phyloP scores from a whole-genome alignment of 2,888 invertebrate species.

The Anthophora plumipes region DNA sequence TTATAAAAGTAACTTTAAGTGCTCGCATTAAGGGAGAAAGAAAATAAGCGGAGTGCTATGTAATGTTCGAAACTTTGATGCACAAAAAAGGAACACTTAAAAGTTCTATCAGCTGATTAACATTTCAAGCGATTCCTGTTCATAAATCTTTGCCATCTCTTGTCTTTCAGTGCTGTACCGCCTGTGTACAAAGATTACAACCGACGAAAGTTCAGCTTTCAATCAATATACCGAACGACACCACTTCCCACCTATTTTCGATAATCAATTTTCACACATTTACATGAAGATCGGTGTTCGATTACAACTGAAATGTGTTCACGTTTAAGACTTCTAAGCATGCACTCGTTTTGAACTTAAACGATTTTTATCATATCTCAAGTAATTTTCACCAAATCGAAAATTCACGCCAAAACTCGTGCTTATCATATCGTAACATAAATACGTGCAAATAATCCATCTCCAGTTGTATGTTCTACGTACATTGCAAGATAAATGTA shows the following conservation, averaged over 20 bases:
- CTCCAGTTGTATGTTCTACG: neutral
- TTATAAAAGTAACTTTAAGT: too few relatives aligned
- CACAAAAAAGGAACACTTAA: neutral
- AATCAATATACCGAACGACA: neutral
- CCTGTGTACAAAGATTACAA: neutral
- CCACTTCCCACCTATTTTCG: neutral
- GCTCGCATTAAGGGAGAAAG: too few relatives aligned
- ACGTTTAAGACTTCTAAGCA: too few relatives aligned
- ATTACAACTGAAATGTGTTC: too few relatives aligned
- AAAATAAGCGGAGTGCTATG: neutral
- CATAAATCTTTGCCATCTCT: neutral
- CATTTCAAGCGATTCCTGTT: neutral
- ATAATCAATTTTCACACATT: neutral
- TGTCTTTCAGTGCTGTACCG: neutral
- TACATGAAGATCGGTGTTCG: neutral
- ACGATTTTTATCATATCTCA: neutral
- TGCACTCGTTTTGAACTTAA: neutral
- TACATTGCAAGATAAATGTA: conserved; percentile 16
- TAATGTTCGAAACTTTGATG: neutral
- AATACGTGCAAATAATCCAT: neutral
- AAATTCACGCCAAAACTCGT: neutral
- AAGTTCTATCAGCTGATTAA: neutral
- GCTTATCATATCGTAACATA: neutral
- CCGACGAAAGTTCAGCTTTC: neutral
- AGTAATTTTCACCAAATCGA: neutral